Evolutionary conservation across 2,113 vertebrate genomes (phyloP).

Genomic region (Petaurus breviceps): DNA sequence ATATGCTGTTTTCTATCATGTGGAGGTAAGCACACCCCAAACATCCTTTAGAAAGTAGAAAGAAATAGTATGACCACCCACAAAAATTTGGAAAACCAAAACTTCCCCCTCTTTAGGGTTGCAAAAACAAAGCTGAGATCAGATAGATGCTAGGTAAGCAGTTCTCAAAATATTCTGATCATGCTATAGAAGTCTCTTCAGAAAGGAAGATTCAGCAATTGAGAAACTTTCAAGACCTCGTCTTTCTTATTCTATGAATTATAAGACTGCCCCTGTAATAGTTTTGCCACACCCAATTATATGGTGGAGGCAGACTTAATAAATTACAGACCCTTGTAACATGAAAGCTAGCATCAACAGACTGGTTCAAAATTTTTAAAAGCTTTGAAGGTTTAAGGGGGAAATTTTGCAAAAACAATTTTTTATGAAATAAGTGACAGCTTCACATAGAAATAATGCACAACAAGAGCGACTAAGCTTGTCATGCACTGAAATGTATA

Average conservation of each 20-base stretch:
- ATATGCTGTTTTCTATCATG: conserved; percentile 52
- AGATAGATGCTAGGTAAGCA: conserved; percentile 49
- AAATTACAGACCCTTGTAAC: conserved; percentile 45
- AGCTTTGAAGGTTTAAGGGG: conserved; percentile 48
- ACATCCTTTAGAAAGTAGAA: conserved; percentile 53
- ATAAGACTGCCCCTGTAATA: conserved; percentile 50
- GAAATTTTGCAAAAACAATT: conserved; percentile 43
- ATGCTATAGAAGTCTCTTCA: conserved; percentile 57
- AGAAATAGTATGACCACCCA: conserved; percentile 68
- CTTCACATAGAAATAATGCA: conserved; percentile 59
- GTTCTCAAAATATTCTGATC: conserved; percentile 70
- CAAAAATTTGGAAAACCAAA: conserved; percentile 81
- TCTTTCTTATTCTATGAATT: conserved; percentile 66
- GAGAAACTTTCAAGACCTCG: conserved; percentile 49
- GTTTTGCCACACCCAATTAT: conserved; percentile 51
- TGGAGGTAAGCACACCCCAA: conserved; percentile 40
- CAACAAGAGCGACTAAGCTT: conserved; percentile 68
- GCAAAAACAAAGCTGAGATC: conserved; percentile 74
- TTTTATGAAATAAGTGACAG: conserved; percentile 65
- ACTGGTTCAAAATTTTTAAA: conserved; percentile 53
- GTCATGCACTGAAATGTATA: conserved; percentile 68
- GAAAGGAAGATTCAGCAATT: conserved; percentile 64
- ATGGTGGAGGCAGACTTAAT: neutral
- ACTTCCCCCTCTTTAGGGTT: conserved; percentile 74
- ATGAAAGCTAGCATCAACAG: conserved; percentile 56